Percentiles rank a stretch among this genome's conserved stretches.
Evolutionary conservation across 1,140 invertebrate species (phyloP).

Genomic region (Hycleus phaleratus): DNA sequence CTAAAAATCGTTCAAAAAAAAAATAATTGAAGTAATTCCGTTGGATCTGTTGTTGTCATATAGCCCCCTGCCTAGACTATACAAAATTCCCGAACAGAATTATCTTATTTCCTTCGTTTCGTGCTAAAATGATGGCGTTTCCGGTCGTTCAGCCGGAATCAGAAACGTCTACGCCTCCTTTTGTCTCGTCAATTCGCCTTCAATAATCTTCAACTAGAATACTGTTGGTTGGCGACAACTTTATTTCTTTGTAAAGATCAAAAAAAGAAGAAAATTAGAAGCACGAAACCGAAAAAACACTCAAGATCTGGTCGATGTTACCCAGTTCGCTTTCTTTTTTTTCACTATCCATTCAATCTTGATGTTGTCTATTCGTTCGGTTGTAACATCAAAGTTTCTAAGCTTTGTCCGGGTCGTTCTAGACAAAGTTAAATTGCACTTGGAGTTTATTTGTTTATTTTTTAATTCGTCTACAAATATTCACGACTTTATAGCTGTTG

Average conservation of each 20-base stretch:
- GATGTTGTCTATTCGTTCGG: not conserved
- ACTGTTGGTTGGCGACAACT: too few species aligned
- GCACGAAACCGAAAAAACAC: too few species aligned
- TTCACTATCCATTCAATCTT: not conserved
- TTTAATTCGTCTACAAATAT: too few species aligned
- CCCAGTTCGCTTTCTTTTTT: too few species aligned
- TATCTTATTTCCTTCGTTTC: slow-evolving; percentile 28
- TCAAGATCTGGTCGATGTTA: too few species aligned
- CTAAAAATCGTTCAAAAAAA: too few species aligned
- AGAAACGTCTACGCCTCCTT: slow-evolving; percentile 21
- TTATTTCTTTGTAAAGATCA: too few species aligned
- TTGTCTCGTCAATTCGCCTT: slow-evolving; percentile 21
- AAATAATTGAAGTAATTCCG: slow-evolving; percentile 4
- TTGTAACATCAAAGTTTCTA: not conserved
- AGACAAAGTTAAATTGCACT: slow-evolving; percentile 3
- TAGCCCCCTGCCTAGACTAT: not conserved
- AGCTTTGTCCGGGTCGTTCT: slow-evolving; percentile 1
- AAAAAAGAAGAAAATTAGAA: too few species aligned
- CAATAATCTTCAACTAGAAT: slow-evolving; percentile 13
- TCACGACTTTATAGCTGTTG: too few species aligned
- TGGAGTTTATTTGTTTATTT: too few species aligned
- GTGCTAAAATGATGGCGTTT: slow-evolving; percentile 26
- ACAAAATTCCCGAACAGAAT: slow-evolving; percentile 22
- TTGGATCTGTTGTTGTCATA: slow-evolving; percentile 1
- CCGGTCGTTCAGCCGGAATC: slow-evolving; percentile 25